Conservation (phyloP, 2,113 vertebrate genomes). For the Cichladusa arquata region DNA sequence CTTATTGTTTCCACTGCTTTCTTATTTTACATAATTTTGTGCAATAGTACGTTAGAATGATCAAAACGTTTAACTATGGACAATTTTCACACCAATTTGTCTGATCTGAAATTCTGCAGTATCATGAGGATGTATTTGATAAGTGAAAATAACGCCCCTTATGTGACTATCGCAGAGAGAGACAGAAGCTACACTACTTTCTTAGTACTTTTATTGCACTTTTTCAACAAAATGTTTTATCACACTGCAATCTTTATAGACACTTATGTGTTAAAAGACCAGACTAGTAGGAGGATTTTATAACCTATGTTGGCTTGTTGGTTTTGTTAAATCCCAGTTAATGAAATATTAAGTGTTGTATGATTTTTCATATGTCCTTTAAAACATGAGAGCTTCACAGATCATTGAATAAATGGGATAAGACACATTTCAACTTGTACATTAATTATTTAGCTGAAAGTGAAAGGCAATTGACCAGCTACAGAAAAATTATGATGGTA, state of each 20-base stretch:
- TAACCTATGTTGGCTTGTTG: neutral
- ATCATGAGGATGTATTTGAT: neutral
- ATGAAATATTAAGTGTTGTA: neutral
- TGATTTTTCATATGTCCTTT: neutral
- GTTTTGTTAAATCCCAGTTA: neutral
- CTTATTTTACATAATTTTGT: neutral
- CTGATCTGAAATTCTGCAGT: neutral
- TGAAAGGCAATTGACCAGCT: neutral
- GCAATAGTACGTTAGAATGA: neutral
- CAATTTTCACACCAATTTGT: neutral
- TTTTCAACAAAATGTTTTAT: neutral
- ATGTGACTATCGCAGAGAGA: neutral
- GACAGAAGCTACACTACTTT: neutral
- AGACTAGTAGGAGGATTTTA: neutral
- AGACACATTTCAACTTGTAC: neutral
- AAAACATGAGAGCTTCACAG: neutral
- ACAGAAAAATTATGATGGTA: neutral
- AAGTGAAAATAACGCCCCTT: neutral
- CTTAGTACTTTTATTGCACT: neutral
- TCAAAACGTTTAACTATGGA: neutral
- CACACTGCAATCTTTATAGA: neutral
- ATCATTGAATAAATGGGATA: neutral
- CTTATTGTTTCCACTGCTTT: neutral
- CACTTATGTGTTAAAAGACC: neutral
- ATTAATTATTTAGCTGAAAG: neutral